Evolutionary conservation across 2,113 vertebrate genomes (phyloP).

Genomic region (Centrocercus urophasianus): DNA sequence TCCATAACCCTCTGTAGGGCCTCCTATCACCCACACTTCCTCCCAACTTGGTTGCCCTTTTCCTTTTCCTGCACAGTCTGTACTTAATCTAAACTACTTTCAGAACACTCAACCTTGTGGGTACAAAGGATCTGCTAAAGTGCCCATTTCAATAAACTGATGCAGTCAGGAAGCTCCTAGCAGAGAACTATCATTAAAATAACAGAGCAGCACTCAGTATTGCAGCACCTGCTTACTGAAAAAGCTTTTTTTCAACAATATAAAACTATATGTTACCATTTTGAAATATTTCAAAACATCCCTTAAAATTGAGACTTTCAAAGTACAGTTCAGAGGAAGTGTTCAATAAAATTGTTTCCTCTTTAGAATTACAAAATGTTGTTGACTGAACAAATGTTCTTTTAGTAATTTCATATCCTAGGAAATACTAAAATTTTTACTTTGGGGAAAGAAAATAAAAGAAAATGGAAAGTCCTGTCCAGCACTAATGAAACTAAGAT

Average conservation of each 20-base stretch:
- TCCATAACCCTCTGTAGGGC: no score
- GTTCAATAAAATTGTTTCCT: neutral
- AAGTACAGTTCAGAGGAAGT: neutral
- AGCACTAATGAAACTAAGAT: neutral
- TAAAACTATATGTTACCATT: neutral
- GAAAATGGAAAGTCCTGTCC: neutral
- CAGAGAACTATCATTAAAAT: neutral
- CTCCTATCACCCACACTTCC: no score
- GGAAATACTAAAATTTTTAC: neutral
- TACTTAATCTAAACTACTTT: neutral
- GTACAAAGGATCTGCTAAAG: neutral
- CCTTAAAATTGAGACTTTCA: neutral
- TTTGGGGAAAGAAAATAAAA: neutral
- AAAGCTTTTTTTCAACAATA: neutral
- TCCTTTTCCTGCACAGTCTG: neutral
- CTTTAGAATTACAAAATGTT: neutral
- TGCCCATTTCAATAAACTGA: neutral
- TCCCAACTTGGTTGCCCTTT: no score
- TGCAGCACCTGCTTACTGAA: neutral
- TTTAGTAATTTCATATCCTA: neutral
- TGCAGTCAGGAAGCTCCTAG: neutral
- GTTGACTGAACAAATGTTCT: neutral
- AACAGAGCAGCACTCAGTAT: neutral
- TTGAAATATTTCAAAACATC: neutral
- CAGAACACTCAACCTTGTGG: accelerated